Conservation (phyloP, 2,797 vertebrate genomes). For the Rhinoraja longicauda region DNA sequence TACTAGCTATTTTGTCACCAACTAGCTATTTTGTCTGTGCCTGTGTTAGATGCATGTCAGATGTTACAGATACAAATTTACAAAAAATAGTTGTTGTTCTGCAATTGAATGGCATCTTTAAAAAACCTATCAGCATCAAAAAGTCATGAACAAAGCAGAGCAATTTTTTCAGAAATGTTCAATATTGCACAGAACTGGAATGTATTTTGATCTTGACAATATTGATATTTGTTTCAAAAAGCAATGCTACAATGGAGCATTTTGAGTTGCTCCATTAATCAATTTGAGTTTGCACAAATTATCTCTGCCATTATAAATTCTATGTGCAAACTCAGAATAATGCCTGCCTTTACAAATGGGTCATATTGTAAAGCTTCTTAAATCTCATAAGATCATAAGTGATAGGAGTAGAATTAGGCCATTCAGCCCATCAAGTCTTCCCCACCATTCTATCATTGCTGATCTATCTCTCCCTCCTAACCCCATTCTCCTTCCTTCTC, state of each 20-base stretch:
- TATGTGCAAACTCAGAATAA: background rate
- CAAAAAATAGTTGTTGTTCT: background rate
- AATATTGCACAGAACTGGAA: background rate
- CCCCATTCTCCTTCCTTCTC: too few species aligned
- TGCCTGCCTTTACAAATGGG: background rate
- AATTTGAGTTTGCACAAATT: background rate
- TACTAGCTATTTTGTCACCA: too few species aligned
- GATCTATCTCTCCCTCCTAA: too few species aligned
- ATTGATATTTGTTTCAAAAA: background rate
- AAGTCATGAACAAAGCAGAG: background rate
- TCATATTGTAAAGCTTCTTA: background rate
- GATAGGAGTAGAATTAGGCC: too few species aligned
- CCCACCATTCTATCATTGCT: too few species aligned
- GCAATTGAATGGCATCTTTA: background rate
- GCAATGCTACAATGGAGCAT: too few species aligned
- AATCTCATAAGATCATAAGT: too few species aligned
- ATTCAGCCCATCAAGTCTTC: too few species aligned
- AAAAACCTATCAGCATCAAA: background rate
- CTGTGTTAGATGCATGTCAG: background rate
- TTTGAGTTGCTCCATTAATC: too few species aligned
- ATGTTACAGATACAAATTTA: background rate
- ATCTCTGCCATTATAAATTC: background rate
- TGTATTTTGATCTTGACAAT: background rate
- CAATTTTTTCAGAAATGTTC: background rate
- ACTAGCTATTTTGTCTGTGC: too few species aligned